A percentile compares a stretch with the other conserved stretches of the same genome.
These are phyloP conservation scores for Pangasius macronema DNA, from an alignment of 2,797 vertebrate species.

Conservation along the genomic window DNA sequence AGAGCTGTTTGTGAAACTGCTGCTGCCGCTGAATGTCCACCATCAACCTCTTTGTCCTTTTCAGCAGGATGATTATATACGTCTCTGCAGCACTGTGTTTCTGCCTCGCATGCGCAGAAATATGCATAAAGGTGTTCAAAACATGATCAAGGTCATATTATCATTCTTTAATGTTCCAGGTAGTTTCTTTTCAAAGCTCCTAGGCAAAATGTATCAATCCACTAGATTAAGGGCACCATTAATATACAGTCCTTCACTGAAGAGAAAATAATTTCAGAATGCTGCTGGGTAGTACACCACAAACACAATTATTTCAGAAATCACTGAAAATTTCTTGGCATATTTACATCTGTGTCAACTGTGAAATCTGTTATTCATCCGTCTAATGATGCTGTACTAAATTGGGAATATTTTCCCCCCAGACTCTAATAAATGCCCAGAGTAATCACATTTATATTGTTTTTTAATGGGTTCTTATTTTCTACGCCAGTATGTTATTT, in stretches of 20 bases:
- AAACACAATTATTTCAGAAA: conserved; percentile 52
- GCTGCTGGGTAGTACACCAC: conserved; percentile 27
- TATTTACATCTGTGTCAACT: conserved; percentile 47
- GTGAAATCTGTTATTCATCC: conserved; percentile 51
- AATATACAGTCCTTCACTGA: conserved; percentile 36
- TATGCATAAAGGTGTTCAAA: conserved; percentile 36
- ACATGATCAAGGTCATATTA: conserved; percentile 25
- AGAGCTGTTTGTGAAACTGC: neutral
- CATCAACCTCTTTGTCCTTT: neutral
- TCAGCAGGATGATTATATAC: conserved; percentile 3
- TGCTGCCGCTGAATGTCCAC: neutral
- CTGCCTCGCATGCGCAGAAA: conserved; percentile 5
- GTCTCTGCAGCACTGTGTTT: conserved; percentile 6
- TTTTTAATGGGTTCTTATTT: conserved; percentile 34
- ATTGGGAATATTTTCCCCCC: conserved; percentile 29
- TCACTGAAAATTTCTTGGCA: conserved; percentile 27
- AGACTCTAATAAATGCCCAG: conserved; percentile 37
- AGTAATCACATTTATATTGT: conserved; percentile 50
- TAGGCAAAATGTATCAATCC: neutral
- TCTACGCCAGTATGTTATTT: conserved; percentile 29
- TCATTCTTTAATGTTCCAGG: conserved; percentile 18
- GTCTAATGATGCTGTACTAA: conserved; percentile 46
- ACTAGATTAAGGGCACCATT: conserved; percentile 24
- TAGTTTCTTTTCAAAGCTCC: conserved; percentile 17
- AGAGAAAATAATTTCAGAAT: conserved; percentile 31